These are phyloP conservation scores for Drosophila kanekoi DNA, from an alignment of 2,888 invertebrate genomes.

Conservation along the genomic window DNA sequence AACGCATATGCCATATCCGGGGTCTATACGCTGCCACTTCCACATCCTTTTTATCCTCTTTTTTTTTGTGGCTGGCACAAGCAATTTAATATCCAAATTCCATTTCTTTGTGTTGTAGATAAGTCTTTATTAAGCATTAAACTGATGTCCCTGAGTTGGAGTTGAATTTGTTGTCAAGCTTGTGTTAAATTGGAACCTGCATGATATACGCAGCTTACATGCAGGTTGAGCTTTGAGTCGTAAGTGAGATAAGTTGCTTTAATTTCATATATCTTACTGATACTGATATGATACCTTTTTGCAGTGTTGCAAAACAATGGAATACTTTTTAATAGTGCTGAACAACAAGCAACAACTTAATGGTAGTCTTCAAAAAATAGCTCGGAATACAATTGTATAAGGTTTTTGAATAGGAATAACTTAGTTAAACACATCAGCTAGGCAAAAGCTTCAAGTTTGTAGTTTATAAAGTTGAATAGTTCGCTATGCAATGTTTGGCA, in stretches of 20 bases:
- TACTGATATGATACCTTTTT: neutral
- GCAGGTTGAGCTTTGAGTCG: neutral
- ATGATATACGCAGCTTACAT: neutral
- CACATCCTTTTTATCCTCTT: neutral
- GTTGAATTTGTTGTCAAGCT: neutral
- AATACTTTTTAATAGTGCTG: neutral
- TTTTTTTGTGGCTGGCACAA: conserved; percentile 5
- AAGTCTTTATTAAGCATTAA: conserved; percentile 42
- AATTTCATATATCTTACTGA: neutral
- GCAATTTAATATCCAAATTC: conserved; percentile 46
- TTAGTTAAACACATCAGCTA: no score
- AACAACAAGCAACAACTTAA: neutral
- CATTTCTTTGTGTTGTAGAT: conserved; percentile 18
- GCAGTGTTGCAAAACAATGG: neutral
- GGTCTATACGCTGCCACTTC: neutral
- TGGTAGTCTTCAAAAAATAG: no score
- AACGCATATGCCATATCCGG: conserved; percentile 4
- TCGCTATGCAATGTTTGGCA: no score
- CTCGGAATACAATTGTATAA: no score
- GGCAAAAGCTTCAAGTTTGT: no score
- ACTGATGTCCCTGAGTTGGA: conserved; percentile 2
- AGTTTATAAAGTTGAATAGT: no score
- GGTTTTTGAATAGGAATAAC: neutral
- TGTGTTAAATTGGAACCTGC: neutral
- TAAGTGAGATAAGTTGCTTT: neutral